Evolutionary conservation across 2,113 vertebrate genomes (phyloP), one percentile per base, ranked within the genome.

Genomic region (Neogale vison): DNA sequence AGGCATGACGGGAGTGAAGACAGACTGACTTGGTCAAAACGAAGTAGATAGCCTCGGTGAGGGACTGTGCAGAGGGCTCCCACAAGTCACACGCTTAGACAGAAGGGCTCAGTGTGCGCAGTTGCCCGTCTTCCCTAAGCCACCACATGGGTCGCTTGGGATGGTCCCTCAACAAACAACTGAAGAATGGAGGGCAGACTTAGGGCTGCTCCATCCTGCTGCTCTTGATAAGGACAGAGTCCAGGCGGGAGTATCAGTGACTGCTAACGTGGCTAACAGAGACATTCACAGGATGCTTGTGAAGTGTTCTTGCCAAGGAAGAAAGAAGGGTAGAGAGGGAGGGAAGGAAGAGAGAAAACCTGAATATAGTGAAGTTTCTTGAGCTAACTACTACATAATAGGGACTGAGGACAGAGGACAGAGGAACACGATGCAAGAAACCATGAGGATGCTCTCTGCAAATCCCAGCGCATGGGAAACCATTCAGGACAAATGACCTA

Each of bases 251-350:
- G 20, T 87, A 1, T 36, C 4, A 4, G 2, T 61, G 29, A 52
- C 23, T 26, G 24, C 55, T 65, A 18, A 29, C 15, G 1, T 63
- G 34, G 50, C 45, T 7, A 1, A 69, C 77, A 50, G 55, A 79
- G 39, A 45, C 24, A n/a, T 21, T 11, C 7, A 8, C 42, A 67
- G 61, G 21, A 61, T 5, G 5, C 24, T 3, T 10, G 2, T 36
- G 45, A 31, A 29, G 42, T 63, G 63, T 79, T 55, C 34, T 42
- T 42, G 12, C 59, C 39, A 76, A 82, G 50, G 20, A 42, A n/a
- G 21, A 36, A 47, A 24, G 20, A 0, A 36, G 50, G 59, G 23
- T 10, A 21, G 9, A 12, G 23, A 24, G 0, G 12, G 4, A 11
- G 36, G 45, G 52, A n/a, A 83, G 52, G 52, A 9, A 45, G 23